phyloP scores from a whole-genome alignment of 1,140 invertebrate species.

The Saccostrea cuccullata region DNA sequence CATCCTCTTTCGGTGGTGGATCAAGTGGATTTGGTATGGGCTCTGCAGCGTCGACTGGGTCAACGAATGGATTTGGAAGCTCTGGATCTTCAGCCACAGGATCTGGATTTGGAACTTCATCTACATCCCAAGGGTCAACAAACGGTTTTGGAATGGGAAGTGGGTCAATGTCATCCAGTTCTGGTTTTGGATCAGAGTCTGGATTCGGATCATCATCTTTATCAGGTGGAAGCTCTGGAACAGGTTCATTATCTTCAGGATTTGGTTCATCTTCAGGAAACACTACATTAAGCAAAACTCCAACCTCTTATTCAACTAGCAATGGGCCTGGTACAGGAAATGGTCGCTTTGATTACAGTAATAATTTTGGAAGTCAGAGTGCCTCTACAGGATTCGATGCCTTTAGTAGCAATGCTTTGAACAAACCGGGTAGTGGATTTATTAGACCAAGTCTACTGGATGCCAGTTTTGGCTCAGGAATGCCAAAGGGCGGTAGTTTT shows the following conservation, averaged over 20 bases:
- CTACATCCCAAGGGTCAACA: not conserved
- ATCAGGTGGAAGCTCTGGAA: not conserved
- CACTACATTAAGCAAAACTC: not conserved
- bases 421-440: slow-evolving; percentile 1
- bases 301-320: slow-evolving; percentile 10
- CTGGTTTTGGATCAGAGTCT: slow-evolving; percentile 20
- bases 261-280: slow-evolving; percentile 9
- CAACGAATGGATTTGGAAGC: not conserved
- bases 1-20: not conserved
- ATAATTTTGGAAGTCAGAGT: slow-evolving; percentile 31
- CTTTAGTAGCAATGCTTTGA: slow-evolving; percentile 14
- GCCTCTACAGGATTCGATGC: slow-evolving; percentile 33
- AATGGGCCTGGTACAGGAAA: slow-evolving; percentile 24
- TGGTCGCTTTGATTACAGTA: slow-evolving; percentile 33
- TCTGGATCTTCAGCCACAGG: not conserved
- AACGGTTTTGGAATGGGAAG: not conserved
- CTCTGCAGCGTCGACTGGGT: slow-evolving; percentile 9
- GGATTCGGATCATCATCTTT: not conserved
- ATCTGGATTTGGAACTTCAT: not conserved
- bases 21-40: not conserved
- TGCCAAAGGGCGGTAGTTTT: slow-evolving; percentile 34
- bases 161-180: not conserved
- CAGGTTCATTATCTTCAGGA: slow-evolving; percentile 6
- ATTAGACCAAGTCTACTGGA: not conserved
- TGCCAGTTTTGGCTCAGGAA: slow-evolving; percentile 30